phyloP scores from a whole-genome alignment of 2,888 invertebrate genomes.

The Diaperis boleti region DNA sequence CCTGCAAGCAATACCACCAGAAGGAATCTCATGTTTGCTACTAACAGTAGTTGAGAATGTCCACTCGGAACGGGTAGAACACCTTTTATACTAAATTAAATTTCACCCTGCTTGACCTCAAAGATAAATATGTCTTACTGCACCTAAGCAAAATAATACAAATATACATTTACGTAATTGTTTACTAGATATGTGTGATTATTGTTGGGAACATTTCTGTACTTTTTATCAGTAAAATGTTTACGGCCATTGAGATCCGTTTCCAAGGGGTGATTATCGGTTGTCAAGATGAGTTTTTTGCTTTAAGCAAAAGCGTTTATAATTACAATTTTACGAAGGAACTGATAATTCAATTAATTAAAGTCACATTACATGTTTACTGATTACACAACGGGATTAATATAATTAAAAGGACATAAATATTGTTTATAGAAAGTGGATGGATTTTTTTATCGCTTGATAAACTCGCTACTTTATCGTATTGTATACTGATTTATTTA shows the following conservation, averaged over 20 bases:
- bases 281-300: background rate
- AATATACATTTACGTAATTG: slow-evolving; percentile 15
- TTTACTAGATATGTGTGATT: slow-evolving; percentile 18
- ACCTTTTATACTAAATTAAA: slow-evolving; percentile 29
- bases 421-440: too few relatives aligned
- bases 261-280: slow-evolving; percentile 3
- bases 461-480: too few relatives aligned
- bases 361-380: background rate
- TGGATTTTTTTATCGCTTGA: too few relatives aligned
- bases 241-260: background rate
- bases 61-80: background rate
- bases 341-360: background rate
- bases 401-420: too few relatives aligned
- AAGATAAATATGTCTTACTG: slow-evolving; percentile 16
- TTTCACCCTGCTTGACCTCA: slow-evolving; percentile 20
- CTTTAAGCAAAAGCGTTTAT: too few relatives aligned
- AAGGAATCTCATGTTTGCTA: slow-evolving; percentile 29
- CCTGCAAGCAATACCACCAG: slow-evolving; percentile 26
- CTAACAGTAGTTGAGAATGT: slow-evolving; percentile 25
- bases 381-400: background rate
- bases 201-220: slow-evolving; percentile 11
- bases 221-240: background rate
- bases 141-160: slow-evolving; percentile 14
- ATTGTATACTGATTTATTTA: too few relatives aligned
- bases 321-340: too few relatives aligned